Conservation (phyloP, 2,888 invertebrate genomes). For the Drosophila borborema region DNA sequence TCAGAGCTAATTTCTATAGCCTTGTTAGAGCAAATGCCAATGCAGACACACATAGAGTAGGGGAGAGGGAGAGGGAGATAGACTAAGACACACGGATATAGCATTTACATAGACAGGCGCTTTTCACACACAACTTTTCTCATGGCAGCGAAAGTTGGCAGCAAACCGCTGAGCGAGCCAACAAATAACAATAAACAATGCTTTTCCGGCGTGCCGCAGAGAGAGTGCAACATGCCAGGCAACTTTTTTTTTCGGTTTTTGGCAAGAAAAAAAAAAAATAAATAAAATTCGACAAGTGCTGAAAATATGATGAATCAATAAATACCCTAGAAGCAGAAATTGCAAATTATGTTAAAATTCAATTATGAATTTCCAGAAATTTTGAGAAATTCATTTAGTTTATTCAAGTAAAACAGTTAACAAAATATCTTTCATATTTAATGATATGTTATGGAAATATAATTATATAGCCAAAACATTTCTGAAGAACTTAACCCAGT, state of each 20-base stretch:
- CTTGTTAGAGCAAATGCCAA: conserved; percentile 57
- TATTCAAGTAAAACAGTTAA: background rate
- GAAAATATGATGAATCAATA: background rate
- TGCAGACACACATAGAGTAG: background rate
- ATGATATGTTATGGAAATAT: background rate
- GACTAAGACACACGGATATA: conserved; percentile 3
- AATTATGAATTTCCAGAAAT: background rate
- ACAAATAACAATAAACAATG: conserved; percentile 69
- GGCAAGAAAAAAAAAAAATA: conserved; percentile 22
- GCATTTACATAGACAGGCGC: conserved; percentile 66
- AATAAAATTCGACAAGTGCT: conserved; percentile 14
- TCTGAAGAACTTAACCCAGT: background rate
- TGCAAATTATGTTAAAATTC: background rate
- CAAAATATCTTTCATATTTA: background rate
- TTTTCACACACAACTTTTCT: conserved; percentile 76
- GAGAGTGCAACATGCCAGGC: conserved; percentile 53
- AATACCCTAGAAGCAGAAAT: conserved; percentile 7
- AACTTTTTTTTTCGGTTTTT: conserved; percentile 26
- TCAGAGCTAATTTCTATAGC: conserved; percentile 64
- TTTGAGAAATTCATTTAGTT: background rate
- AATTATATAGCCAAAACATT: background rate
- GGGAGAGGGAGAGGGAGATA: background rate
- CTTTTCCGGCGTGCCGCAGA: conserved; percentile 69
- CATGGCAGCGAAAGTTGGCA: conserved; percentile 74
- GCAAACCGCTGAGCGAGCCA: conserved; percentile 32